phyloP scores from a whole-genome alignment of 2,797 vertebrate species.

The Apogon talboti region DNA sequence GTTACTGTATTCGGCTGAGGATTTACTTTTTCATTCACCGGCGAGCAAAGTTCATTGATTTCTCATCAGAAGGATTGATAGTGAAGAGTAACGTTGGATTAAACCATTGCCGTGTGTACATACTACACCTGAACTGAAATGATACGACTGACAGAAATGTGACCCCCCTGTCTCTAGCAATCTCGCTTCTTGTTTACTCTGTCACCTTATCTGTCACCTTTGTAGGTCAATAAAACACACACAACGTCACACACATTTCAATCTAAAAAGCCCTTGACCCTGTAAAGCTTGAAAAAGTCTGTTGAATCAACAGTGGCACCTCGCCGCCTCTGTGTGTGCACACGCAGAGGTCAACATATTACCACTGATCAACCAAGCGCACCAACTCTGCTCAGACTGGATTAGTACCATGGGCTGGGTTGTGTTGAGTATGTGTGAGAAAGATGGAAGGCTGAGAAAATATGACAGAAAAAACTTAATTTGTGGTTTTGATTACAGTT shows the following conservation, averaged over 20 bases:
- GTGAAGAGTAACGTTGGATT: slow-evolving; percentile 21
- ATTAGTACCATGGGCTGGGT: slow-evolving; percentile 2
- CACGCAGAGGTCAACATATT: slow-evolving; percentile 47
- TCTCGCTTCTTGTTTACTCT: slow-evolving; percentile 69
- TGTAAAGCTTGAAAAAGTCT: slow-evolving; percentile 33
- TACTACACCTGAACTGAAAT: slow-evolving; percentile 41
- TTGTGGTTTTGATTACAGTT: slow-evolving; percentile 4
- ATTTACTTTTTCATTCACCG: slow-evolving; percentile 37
- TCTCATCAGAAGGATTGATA: slow-evolving; percentile 23
- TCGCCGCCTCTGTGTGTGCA: slow-evolving; percentile 18
- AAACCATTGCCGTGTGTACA: slow-evolving; percentile 31
- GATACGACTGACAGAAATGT: slow-evolving; percentile 46
- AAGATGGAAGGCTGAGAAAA: background rate
- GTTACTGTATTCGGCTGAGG: slow-evolving; percentile 8
- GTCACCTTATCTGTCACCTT: slow-evolving; percentile 60
- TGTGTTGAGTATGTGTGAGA: background rate
- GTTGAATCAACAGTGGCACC: slow-evolving; percentile 63
- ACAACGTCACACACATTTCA: slow-evolving; percentile 45
- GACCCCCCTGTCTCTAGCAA: slow-evolving; percentile 54
- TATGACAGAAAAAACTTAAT: background rate
- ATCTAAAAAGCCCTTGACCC: slow-evolving; percentile 60
- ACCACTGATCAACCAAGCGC: slow-evolving; percentile 28
- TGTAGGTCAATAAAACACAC: slow-evolving; percentile 65
- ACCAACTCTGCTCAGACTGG: slow-evolving; percentile 24
- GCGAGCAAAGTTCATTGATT: slow-evolving; percentile 9